phyloP scores from a whole-genome alignment of 2,113 vertebrate genomes.

The Gambusia holbrooki region DNA sequence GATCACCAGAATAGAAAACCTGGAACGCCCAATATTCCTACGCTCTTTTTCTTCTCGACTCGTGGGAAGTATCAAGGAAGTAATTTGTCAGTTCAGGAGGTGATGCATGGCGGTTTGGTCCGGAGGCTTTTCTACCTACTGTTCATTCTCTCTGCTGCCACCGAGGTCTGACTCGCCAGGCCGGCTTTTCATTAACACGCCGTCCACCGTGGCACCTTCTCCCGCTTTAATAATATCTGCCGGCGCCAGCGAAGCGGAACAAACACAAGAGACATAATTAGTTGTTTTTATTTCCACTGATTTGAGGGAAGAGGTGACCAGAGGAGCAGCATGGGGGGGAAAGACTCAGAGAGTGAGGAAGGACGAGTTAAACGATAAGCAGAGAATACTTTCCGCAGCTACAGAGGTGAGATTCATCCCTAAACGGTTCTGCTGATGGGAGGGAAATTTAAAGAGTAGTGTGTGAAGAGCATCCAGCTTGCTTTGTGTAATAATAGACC shows the following conservation, averaged over 20 bases:
- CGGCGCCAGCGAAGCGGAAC: not conserved
- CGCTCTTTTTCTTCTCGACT: slow-evolving; percentile 17
- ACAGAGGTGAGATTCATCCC: not conserved
- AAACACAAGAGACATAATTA: slow-evolving; percentile 8
- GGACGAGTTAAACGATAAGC: not conserved
- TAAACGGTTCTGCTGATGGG: too few relatives aligned
- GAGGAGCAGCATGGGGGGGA: slow-evolving; percentile 19
- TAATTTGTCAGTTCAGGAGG: slow-evolving; percentile 41
- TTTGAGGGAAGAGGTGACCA: slow-evolving; percentile 3
- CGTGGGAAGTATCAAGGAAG: slow-evolving; percentile 23
- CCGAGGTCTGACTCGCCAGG: slow-evolving; percentile 36
- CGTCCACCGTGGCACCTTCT: slow-evolving; percentile 42
- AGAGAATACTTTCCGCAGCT: not conserved
- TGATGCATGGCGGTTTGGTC: slow-evolving; percentile 25
- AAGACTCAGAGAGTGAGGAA: not conserved
- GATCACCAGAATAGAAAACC: slow-evolving; percentile 5
- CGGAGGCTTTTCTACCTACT: slow-evolving; percentile 7
- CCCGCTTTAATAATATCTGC: slow-evolving; percentile 15
- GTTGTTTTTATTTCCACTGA: slow-evolving; percentile 3
- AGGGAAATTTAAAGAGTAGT: too few relatives aligned
- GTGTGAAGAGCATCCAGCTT: not conserved
- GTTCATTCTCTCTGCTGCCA: slow-evolving; percentile 51
- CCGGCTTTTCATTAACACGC: slow-evolving; percentile 40
- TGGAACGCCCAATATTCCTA: not conserved
- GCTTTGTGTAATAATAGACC: slow-evolving; percentile 23